Base-by-base conservation (phyloP, 1,140 invertebrate species). In the Bombus polaris region DNA sequence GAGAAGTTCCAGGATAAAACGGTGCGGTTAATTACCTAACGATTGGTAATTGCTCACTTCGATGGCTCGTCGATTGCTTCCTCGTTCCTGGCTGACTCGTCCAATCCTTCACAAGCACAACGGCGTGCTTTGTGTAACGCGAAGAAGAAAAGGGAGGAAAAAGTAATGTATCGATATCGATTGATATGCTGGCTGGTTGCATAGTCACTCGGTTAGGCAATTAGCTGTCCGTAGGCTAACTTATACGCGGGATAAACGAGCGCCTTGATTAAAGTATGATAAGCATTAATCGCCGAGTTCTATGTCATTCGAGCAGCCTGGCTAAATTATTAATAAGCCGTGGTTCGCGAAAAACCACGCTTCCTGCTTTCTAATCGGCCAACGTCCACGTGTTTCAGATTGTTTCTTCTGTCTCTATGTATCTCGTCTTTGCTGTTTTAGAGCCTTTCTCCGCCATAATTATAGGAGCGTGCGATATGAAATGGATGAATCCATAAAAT, bases 201-300 rank as follows among this genome's bases (percentile, higher is more conserved):
- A 66, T 75, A 83, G 81, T 83, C 81, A 76, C 73, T 83, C 42
- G 59, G 81, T 76, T 76, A 53, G 59, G 73, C 72, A 76, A 83
- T 83, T 83, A 83, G 72, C 42, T 25, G 72, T 37, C 35, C 42
- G 25, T 37, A 65, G 42, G 32, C 39, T 62, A 74, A 82, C 78
- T 37, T 8, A 15, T 5, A 25, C 4, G 32, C 6, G 32, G 68
- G 13, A 62, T 42, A 44, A 74, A 82, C 70, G 81, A 74, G 44
- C 72, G 39, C 25, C 32, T 75, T 25, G 81, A 76, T 76, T 76
- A 75, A 76, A 66, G 44, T 42, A 68, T 76, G 81, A 83, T 83
- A 83, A 83, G 73, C 71, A 65, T 82, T 75, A 66, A 75, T 82
- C 57, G 71, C 13, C 72, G 37, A 42, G 53, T 15, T 22, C 13